Conservation (phyloP, 2,888 invertebrate genomes). For the Ichneumoninae sp. region DNA sequence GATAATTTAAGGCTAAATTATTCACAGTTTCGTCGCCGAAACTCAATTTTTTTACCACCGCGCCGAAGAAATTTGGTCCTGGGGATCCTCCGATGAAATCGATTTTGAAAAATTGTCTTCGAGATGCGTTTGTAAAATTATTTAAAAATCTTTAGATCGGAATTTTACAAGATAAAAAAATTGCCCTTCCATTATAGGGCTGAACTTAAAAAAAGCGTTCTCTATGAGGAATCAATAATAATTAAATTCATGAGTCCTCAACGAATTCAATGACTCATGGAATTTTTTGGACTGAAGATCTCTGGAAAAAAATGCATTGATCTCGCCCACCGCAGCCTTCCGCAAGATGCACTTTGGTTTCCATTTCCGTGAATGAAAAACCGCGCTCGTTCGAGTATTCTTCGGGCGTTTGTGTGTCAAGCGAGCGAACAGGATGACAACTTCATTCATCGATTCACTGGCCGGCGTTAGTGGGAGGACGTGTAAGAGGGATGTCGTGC, state of each 20-base stretch:
- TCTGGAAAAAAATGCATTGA: not conserved
- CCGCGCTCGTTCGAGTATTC: conserved; percentile 59
- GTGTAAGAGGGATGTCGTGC: conserved; percentile 31
- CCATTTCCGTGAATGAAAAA: conserved; percentile 60
- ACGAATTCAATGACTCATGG: too few relatives aligned
- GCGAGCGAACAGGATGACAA: conserved; percentile 68
- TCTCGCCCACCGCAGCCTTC: not conserved
- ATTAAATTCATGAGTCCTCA: too few relatives aligned
- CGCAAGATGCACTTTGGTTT: conserved; percentile 30
- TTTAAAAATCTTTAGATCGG: too few relatives aligned
- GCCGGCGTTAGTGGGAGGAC: conserved; percentile 53
- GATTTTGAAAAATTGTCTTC: too few relatives aligned
- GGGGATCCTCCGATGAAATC: too few relatives aligned
- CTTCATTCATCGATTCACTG: conserved; percentile 70
- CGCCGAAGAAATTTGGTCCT: too few relatives aligned
- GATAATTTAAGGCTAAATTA: too few relatives aligned
- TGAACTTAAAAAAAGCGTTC: too few relatives aligned
- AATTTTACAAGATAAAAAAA: too few relatives aligned
- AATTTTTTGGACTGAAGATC: not conserved
- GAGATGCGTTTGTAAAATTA: too few relatives aligned
- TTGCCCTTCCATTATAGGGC: too few relatives aligned
- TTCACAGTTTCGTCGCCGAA: not conserved
- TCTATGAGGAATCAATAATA: too few relatives aligned
- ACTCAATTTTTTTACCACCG: not conserved
- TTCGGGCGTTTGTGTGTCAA: conserved; percentile 48